Conservation (phyloP, 2,888 invertebrate species). For the Mystacides longicornis region DNA sequence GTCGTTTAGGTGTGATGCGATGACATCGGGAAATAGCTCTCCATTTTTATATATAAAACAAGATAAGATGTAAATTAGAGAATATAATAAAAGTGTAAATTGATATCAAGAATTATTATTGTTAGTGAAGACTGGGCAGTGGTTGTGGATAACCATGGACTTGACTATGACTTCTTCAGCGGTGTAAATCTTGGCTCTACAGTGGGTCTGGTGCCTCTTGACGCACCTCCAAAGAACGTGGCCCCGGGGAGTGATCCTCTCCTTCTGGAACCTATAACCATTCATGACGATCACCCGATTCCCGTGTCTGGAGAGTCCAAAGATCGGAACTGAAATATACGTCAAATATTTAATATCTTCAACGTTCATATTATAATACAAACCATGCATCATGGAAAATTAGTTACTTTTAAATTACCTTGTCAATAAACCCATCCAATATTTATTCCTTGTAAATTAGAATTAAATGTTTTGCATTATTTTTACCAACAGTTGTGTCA, state of each 20-base stretch:
- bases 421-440: too few relatives aligned
- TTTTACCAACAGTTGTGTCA: too few relatives aligned
- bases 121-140: conserved; percentile 18
- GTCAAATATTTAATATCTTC: not conserved
- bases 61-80: not conserved
- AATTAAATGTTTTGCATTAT: too few relatives aligned
- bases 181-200: conserved; percentile 22
- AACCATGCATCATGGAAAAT: too few relatives aligned
- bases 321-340: conserved; percentile 19
- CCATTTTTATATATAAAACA: too few relatives aligned
- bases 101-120: conserved; percentile 1
- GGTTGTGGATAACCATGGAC: conserved; percentile 21
- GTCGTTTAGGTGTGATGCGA: too few relatives aligned
- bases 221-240: conserved; percentile 23
- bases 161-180: conserved; percentile 19
- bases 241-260: conserved; percentile 17
- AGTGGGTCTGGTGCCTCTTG: conserved; percentile 20
- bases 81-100: not conserved
- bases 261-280: conserved; percentile 22
- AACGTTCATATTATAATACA: not conserved
- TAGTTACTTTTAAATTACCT: too few relatives aligned
- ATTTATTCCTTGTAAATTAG: too few relatives aligned
- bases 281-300: conserved; percentile 21
- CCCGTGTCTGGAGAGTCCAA: conserved; percentile 18
- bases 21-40: too few relatives aligned